Percentiles rank a stretch among this genome's conserved stretches.
These are phyloP conservation scores for Muraenolepis orangiensis DNA, from an alignment of 2,797 vertebrate species.

Conservation along the genomic window DNA sequence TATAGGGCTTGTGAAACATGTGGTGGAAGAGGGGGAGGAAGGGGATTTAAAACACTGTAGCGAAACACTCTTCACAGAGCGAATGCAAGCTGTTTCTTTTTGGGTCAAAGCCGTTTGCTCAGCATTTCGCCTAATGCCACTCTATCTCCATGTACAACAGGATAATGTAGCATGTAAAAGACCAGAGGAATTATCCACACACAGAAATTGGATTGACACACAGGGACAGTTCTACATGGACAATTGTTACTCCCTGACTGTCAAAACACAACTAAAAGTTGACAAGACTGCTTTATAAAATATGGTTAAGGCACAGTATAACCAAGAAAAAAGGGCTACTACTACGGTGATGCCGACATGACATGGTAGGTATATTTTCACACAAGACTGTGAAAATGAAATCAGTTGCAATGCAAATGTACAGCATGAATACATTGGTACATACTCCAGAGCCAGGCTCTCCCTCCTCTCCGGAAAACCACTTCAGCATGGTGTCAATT, in stretches of 20 bases:
- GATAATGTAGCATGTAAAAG: neutral
- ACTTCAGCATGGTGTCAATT: constrained; percentile 82
- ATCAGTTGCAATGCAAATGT: neutral
- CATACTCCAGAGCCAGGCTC: constrained; percentile 75
- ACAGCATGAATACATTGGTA: constrained; percentile 27
- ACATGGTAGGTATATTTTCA: neutral
- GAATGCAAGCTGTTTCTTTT: constrained; percentile 27
- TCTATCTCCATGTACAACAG: constrained; percentile 15
- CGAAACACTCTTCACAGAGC: constrained; percentile 13
- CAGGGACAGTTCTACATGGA: neutral
- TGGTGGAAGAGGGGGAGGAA: neutral
- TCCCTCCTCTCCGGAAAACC: constrained; percentile 82
- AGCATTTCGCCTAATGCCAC: constrained; percentile 47
- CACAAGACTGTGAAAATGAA: neutral
- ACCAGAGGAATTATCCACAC: neutral
- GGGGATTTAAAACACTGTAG: constrained; percentile 26
- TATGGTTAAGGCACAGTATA: neutral
- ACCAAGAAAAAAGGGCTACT: neutral
- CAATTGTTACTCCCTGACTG: neutral
- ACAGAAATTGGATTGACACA: neutral
- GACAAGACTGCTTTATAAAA: neutral
- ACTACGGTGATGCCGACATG: neutral
- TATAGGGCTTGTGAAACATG: neutral
- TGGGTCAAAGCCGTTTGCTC: constrained; percentile 44
- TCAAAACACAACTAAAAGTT: neutral